Base-by-base conservation (phyloP, 2,113 vertebrate species). In the Eubucco bourcierii region DNA sequence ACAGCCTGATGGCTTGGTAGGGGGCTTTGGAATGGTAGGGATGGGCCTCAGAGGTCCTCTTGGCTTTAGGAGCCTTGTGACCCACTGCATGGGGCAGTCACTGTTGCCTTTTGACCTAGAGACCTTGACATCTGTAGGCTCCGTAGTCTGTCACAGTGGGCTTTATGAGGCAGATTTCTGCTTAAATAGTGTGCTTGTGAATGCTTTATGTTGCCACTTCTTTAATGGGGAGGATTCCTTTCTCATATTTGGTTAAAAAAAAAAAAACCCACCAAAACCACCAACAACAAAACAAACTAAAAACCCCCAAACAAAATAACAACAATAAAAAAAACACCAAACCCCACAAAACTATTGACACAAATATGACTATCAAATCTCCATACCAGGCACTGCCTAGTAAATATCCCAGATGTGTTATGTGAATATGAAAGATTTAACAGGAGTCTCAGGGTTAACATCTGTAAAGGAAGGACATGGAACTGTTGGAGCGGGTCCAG, bases 161-260 rank as follows among this genome's bases (percentile, higher is more conserved):
- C 27, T 91, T 92, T 84, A 83, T 59, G 80, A 88, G 61, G 44
- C 37, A 90, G 58, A 93, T 95, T 95, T 96, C 91, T 90, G 47
- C 19, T 72, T 46, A 72, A 78, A 61, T 28, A 55, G 33, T 75
- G 33, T 80, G 27, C 61, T 91, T 53, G 16, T 65, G 53, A 88
- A 19, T 28, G 52, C 29, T 83, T 92, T 39, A 39, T 10, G 11
- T 80, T 91, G 71, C 24, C 37, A 33, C 9, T 91, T 65, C 31
- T 64, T 28, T 81, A 92, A 88, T 1, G 70, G 37, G 18, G 28
- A 75, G 33, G 29, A 80, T 87, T 87, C 15, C 15, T 85, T 89
- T 87, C 9, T 71, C 29, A 15, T 25, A 59, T 55, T 46, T 78
- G 2, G 6, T 75, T 27, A 87, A 92, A 88, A 23, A 23, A 52